Conservation (phyloP, 2,113 vertebrate genomes). For the Silurus asotus region DNA sequence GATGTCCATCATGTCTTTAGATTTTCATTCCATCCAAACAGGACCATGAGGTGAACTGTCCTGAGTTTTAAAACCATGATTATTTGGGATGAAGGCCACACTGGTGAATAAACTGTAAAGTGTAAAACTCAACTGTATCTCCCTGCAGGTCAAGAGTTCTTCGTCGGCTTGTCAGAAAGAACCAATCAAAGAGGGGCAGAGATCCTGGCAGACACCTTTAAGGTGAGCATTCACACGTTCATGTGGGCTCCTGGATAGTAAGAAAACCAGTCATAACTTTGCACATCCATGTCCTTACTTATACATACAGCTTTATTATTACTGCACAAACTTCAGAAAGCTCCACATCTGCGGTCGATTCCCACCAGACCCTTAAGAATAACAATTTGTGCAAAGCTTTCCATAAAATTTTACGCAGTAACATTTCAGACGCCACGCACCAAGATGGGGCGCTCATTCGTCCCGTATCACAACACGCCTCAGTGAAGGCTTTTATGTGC, state of each 20-base stretch:
- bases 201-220: slow-evolving; percentile 95
- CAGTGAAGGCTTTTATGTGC: slow-evolving; percentile 43
- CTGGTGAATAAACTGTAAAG: not conserved
- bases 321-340: not conserved
- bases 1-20: not conserved
- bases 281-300: not conserved
- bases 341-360: not conserved
- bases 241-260: not conserved
- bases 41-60: not conserved
- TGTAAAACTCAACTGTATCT: slow-evolving; percentile 45
- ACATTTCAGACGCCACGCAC: not conserved
- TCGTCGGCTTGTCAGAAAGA: slow-evolving; percentile 94
- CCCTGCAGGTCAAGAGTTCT: slow-evolving; percentile 89
- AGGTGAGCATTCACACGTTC: slow-evolving; percentile 74
- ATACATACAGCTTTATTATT: not conserved
- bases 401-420: not conserved
- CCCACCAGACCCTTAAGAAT: not conserved
- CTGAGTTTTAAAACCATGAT: not conserved
- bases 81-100: not conserved
- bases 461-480: slow-evolving; percentile 27
- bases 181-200: slow-evolving; percentile 98
- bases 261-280: not conserved
- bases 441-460: not conserved
- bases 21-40: not conserved
- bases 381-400: not conserved